phyloP scores from a whole-genome alignment of 2,797 vertebrate genomes.

The Pterois miles region DNA sequence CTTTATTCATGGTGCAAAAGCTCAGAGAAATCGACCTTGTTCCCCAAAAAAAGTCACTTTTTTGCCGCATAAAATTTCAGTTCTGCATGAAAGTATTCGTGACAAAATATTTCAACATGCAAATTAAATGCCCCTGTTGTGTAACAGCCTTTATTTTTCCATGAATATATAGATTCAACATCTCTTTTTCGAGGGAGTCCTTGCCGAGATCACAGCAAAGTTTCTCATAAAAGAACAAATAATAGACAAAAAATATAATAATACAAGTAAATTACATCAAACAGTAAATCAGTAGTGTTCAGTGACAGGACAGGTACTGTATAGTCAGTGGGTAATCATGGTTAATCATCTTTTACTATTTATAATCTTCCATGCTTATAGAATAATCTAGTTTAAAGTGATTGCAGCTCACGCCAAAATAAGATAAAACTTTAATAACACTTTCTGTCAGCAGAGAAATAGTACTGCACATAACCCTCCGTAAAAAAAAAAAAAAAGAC shows the following conservation, averaged over 20 bases:
- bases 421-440: background rate
- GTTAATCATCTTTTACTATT: background rate
- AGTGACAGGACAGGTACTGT: background rate
- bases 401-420: background rate
- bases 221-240: background rate
- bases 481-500: no score
- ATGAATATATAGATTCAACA: background rate
- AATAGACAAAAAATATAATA: background rate
- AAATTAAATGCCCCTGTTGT: no score
- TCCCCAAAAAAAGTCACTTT: no score
- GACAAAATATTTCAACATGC: no score
- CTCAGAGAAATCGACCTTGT: no score
- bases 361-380: background rate
- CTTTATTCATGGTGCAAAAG: no score
- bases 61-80: no score
- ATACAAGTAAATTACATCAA: background rate
- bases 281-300: background rate
- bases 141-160: background rate
- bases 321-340: background rate
- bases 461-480: background rate
- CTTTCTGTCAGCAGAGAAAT: background rate
- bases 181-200: background rate
- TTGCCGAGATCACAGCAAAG: background rate
- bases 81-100: background rate
- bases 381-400: background rate